These are phyloP conservation scores for Oxycera nigricornis DNA, from an alignment of 2,888 invertebrate species.

Conservation along the genomic window DNA sequence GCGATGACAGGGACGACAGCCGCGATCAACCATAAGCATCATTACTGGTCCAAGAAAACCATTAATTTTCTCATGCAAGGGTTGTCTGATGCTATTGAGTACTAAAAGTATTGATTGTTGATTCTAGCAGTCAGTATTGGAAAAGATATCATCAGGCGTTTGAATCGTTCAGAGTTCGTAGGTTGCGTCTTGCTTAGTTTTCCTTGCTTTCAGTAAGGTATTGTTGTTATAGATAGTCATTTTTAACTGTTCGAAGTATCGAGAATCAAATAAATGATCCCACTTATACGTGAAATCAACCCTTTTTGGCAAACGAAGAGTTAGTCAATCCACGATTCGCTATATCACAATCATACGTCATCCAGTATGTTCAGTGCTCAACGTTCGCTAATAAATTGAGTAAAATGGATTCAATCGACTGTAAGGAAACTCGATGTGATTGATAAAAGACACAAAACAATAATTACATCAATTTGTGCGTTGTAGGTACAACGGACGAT, in stretches of 20 bases:
- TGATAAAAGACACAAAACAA: constrained; percentile 42
- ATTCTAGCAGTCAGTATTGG: no score
- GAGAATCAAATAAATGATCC: background rate
- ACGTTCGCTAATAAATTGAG: constrained; percentile 36
- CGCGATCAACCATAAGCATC: constrained; percentile 20
- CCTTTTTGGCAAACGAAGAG: background rate
- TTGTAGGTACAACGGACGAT: background rate
- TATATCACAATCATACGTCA: background rate
- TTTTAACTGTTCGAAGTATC: background rate
- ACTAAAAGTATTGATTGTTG: no score
- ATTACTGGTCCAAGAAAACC: constrained; percentile 17
- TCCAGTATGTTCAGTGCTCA: background rate
- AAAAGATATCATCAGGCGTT: no score
- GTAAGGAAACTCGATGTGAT: constrained; percentile 40
- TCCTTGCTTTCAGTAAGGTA: no score
- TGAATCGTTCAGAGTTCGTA: no score
- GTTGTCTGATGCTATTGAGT: background rate
- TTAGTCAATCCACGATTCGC: background rate
- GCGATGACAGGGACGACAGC: constrained; percentile 15
- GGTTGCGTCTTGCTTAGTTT: no score
- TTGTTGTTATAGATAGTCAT: no score
- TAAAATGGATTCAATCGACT: constrained; percentile 42
- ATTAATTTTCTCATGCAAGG: constrained; percentile 1
- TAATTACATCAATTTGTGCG: constrained; percentile 42
- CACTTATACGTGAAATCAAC: no score